Base-by-base conservation (phyloP, 2,797 vertebrate species). In the Capromys pilorides region DNA sequence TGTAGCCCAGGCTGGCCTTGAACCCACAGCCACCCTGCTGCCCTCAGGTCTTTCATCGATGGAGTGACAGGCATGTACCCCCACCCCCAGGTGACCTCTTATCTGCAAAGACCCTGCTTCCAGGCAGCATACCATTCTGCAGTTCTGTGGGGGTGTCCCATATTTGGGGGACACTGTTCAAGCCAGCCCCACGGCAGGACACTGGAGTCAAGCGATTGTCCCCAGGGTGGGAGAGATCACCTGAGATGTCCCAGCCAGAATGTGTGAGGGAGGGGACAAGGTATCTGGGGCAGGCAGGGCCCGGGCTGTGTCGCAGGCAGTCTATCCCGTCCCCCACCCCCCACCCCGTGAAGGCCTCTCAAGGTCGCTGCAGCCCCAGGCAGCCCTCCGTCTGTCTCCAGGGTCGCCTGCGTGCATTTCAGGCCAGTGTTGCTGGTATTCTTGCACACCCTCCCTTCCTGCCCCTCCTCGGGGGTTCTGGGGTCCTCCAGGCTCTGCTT, bases 161-260 rank as follows among this genome's bases (percentile, higher is more conserved):
- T 31, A n/a, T 80, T 26, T 86, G 13, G 28, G 21, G 45, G 61
- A 13, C 0, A 2, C 22, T 73, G 9, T 26, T 49, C 79, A 82
- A 61, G 21, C 79, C 14, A n/a, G 31, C 28, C 18, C 22, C 18
- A 1, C 16, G 41, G 36, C 54, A 61, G 24, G 59, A 83, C 59
- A 18, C 26, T 4, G 41, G 57, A 41, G 24, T 64, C 24, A 18
- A 41, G 81, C 8, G 0, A 19, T 61, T 41, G 24, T 62, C 6
- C 26, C 7, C 16, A 4, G 18, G 41, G 41, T 0, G 0, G 41
- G 45, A 2, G 12, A 13, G 3, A 31, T 24, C 7, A 6, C 83
- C 83, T 16, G 21, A 33, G 13, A 6, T 19, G 7, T 14, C 41
- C 45, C 45, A 67, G 61, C 61, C 28, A 7, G 61, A 45, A 41